Base-by-base conservation (phyloP, 1,140 invertebrate genomes). In the Nixonia krombeini region DNA sequence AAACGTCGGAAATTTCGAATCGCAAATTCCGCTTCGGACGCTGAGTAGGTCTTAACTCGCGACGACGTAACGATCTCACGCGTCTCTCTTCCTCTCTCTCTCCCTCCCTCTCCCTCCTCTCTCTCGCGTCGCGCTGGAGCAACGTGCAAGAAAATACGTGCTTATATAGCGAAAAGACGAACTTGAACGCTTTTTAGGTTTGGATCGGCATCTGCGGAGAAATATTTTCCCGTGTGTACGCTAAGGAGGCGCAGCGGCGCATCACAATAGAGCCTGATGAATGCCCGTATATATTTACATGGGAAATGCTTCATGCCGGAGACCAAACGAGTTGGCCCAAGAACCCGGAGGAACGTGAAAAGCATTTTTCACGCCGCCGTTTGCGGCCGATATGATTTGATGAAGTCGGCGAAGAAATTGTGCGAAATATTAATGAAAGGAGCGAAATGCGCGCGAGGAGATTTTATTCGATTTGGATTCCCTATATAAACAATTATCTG, bases 251-350 rank as follows among this genome's bases (percentile, higher is more conserved):
- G 64, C 53, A 42, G 58, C 53, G 69, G 53, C 70, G 75, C 78
- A 75, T 76, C 72, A 81, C 80, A 83, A 80, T 81, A 75, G 76
- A 64, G 72, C 70, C 74, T 83, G 81, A 83, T 82, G 81, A 83
- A 82, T 83, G 73, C 75, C 66, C 78, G 80, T 82, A 83, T 82
- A 83, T 73, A 83, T 83, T 83, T 83, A 82, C 80, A 83, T 82
- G 74, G 78, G 73, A 80, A 83, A 82, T 83, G 71, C 67, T 53
- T 69, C 55, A 66, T 65, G 55, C 51, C 38, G 46, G 33, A 62
- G 64, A 67, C 59, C 66, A 68, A 67, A 63, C 58, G 57, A 59
- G 58, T 63, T 74, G 69, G 72, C 65, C 69, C 69, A 59, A 66
- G 70, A 67, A 69, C 61, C 67, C 49, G 62, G 66, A 67, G 55